phyloP scores from a whole-genome alignment of 2,888 invertebrate genomes.

The Diaprepes abbreviatus region DNA sequence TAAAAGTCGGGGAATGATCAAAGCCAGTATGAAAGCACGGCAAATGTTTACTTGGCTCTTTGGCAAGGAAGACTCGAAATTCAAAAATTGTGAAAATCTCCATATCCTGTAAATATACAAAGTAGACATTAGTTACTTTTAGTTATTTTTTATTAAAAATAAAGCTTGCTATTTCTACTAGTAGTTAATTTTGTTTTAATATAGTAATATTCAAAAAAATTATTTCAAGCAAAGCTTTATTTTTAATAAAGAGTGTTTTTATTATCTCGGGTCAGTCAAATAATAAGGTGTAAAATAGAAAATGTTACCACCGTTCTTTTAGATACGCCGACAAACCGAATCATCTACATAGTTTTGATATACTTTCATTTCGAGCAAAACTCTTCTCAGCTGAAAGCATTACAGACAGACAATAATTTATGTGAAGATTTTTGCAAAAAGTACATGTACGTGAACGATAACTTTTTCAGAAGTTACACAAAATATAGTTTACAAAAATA shows the following conservation, averaged over 20 bases:
- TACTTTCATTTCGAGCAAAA: too few species aligned
- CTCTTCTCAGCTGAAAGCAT: too few species aligned
- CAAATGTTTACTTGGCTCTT: conserved; percentile 94
- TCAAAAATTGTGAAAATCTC: conserved; percentile 92
- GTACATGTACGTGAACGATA: too few species aligned
- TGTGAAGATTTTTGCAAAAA: too few species aligned
- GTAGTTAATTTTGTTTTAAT: not conserved
- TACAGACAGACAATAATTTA: too few species aligned
- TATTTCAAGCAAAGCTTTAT: not conserved
- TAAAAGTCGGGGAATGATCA: conserved; percentile 85
- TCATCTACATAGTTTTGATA: too few species aligned
- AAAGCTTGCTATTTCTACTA: not conserved
- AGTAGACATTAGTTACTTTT: not conserved
- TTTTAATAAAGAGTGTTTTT: not conserved
- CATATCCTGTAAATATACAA: conserved; percentile 77
- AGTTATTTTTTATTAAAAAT: conserved; percentile 5
- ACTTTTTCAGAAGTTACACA: too few species aligned
- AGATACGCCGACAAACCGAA: too few species aligned
- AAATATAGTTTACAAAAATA: too few species aligned
- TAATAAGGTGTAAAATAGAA: too few species aligned
- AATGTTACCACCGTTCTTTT: too few species aligned
- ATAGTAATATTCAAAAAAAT: not conserved
- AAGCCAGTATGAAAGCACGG: conserved; percentile 90
- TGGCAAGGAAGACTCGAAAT: conserved; percentile 91
- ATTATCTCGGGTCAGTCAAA: too few species aligned